Conservation (phyloP, 1,140 invertebrate species). For the Marisa cornuarietis region DNA sequence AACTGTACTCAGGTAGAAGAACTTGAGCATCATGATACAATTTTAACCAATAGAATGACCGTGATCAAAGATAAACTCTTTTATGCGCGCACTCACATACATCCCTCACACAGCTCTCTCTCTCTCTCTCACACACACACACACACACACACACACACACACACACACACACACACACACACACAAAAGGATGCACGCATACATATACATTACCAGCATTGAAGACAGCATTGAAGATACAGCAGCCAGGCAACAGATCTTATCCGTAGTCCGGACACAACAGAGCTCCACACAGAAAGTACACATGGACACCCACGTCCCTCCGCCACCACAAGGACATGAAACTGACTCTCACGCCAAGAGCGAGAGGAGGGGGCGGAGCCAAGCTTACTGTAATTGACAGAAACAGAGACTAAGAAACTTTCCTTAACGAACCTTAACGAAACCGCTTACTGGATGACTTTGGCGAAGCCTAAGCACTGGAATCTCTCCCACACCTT, state of each 20-base stretch:
- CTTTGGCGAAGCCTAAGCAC: too few relatives aligned
- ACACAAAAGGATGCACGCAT: neutral
- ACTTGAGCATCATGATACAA: too few relatives aligned
- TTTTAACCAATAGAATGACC: too few relatives aligned
- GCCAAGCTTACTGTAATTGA: too few relatives aligned
- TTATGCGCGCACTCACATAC: neutral
- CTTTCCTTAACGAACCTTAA: too few relatives aligned
- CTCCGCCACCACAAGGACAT: neutral
- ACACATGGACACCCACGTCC: neutral
- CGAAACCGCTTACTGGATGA: too few relatives aligned
- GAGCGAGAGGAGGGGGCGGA: neutral
- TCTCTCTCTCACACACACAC: conserved; percentile 9
- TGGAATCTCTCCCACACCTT: too few relatives aligned
- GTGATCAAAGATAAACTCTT: neutral
- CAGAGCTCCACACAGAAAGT: neutral
- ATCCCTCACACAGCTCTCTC: too few relatives aligned
- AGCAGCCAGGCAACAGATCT: neutral
- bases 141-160: neutral
- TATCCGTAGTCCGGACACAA: neutral
- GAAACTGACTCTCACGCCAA: neutral
- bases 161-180: conserved; percentile 11
- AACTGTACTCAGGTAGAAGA: too few relatives aligned
- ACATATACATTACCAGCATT: conserved; percentile 1
- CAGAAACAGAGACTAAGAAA: too few relatives aligned
- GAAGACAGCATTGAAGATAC: neutral